Evolutionary conservation across 2,113 vertebrate genomes (phyloP).

Genomic region (Chascanopsetta lugubris): DNA sequence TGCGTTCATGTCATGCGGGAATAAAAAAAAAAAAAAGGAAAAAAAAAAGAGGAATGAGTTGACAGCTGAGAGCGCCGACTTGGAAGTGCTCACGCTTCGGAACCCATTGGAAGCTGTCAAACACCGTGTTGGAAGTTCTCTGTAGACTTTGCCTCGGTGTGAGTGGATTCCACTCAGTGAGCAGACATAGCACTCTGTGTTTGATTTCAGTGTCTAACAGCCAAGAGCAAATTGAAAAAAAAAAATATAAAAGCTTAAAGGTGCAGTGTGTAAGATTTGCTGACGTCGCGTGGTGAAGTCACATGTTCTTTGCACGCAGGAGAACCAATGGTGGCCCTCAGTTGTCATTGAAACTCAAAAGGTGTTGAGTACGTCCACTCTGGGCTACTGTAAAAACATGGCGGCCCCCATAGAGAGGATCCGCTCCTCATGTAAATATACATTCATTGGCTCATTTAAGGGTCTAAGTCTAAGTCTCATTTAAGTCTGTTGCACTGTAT

Average conservation of each 20-base stretch:
- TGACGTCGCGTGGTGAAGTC: too few species aligned
- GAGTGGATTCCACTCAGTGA: slow-evolving; percentile 27
- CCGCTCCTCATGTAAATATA: too few species aligned
- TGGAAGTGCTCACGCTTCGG: slow-evolving; percentile 25
- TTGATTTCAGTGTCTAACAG: slow-evolving; percentile 4
- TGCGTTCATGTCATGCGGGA: slow-evolving; percentile 29
- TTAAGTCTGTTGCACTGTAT: too few species aligned
- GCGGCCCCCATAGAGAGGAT: too few species aligned
- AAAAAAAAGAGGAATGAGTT: slow-evolving; percentile 17
- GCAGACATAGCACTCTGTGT: not conserved
- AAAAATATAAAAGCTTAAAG: slow-evolving; percentile 10
- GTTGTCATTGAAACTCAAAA: too few species aligned
- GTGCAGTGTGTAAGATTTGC: too few species aligned
- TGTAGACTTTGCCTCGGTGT: slow-evolving; percentile 21
- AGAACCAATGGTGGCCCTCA: too few species aligned
- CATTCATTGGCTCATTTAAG: too few species aligned
- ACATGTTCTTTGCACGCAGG: too few species aligned
- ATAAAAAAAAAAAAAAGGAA: slow-evolving; percentile 39
- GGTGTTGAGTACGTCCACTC: too few species aligned
- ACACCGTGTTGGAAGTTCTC: slow-evolving; percentile 19
- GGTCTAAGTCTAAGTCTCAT: too few species aligned
- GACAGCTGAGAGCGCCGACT: slow-evolving; percentile 27
- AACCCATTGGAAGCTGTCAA: slow-evolving; percentile 38
- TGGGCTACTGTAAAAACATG: too few species aligned
- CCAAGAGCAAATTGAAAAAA: slow-evolving; percentile 1